Conservation (phyloP, 2,797 vertebrate genomes). For the Cossypha niveicapilla region DNA sequence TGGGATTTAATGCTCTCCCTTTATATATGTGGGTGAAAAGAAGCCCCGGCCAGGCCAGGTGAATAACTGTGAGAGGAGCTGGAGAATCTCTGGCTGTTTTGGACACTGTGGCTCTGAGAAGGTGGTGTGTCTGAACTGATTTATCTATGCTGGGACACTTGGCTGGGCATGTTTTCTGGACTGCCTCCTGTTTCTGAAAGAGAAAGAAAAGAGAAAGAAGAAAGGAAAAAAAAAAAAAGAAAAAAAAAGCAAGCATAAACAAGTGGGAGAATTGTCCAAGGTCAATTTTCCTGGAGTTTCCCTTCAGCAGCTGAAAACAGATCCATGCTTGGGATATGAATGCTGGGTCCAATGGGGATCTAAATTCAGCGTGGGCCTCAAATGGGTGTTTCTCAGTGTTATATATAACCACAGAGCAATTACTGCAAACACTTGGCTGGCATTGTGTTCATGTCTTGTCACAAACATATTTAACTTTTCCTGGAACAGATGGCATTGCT, state of each 20-base stretch:
- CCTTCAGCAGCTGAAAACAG: slow-evolving; percentile 32
- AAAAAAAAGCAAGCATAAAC: background rate
- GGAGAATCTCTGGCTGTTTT: background rate
- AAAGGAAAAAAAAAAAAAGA: no score
- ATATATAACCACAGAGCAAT: slow-evolving; percentile 26
- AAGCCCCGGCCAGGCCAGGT: background rate
- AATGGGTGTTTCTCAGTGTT: slow-evolving; percentile 5
- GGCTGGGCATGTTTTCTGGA: background rate
- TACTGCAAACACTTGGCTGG: slow-evolving; percentile 41
- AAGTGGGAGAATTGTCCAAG: background rate
- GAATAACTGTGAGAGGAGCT: background rate
- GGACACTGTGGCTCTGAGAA: background rate
- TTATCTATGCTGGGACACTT: background rate
- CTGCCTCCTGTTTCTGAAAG: background rate
- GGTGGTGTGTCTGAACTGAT: background rate
- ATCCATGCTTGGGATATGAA: background rate
- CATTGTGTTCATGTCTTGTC: slow-evolving; percentile 16
- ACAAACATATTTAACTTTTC: slow-evolving; percentile 43
- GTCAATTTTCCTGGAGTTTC: slow-evolving; percentile 26
- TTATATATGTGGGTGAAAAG: background rate
- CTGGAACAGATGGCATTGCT: slow-evolving; percentile 27
- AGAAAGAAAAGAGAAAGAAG: background rate
- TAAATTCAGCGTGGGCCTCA: background rate
- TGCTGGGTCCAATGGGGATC: background rate
- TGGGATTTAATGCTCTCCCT: background rate